Evolutionary conservation across 2,888 invertebrate genomes (phyloP).

Genomic region (Heliconius charithonia): DNA sequence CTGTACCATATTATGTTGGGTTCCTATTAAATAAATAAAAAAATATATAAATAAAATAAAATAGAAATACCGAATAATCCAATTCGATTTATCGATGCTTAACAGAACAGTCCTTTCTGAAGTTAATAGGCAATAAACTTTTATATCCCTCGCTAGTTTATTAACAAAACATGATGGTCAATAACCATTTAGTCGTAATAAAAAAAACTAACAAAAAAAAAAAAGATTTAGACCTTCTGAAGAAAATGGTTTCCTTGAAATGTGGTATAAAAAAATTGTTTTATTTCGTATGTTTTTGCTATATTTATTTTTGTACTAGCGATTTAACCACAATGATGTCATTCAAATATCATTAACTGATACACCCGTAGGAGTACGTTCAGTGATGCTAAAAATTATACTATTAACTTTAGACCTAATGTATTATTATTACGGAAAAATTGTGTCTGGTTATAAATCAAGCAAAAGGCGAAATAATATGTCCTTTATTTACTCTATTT

Average conservation of each 20-base stretch:
- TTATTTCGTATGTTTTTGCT: not conserved
- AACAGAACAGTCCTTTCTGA: slow-evolving; percentile 30
- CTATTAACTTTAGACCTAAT: too few relatives aligned
- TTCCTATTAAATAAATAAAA: too few relatives aligned
- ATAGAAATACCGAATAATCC: slow-evolving; percentile 16
- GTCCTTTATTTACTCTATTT: too few relatives aligned
- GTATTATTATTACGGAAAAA: not conserved
- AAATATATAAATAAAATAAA: too few relatives aligned
- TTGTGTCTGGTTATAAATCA: not conserved
- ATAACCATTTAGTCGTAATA: slow-evolving; percentile 40
- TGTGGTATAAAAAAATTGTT: not conserved
- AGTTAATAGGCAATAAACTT: slow-evolving; percentile 45
- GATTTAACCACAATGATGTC: slow-evolving; percentile 10
- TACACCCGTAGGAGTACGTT: not conserved
- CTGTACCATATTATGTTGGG: too few relatives aligned
- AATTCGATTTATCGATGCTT: slow-evolving; percentile 33
- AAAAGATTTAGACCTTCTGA: not conserved
- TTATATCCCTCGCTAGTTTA: slow-evolving; percentile 44
- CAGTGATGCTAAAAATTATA: too few relatives aligned
- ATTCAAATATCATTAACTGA: not conserved
- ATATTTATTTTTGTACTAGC: not conserved
- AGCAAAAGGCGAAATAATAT: not conserved
- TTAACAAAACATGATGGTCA: slow-evolving; percentile 41
- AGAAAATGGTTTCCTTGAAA: not conserved
- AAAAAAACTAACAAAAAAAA: slow-evolving; percentile 26